A percentile compares a stretch with the other conserved stretches of the same genome.
Evolutionary conservation across 2,888 invertebrate genomes (phyloP).

Genomic region (Rosalia funebris): DNA sequence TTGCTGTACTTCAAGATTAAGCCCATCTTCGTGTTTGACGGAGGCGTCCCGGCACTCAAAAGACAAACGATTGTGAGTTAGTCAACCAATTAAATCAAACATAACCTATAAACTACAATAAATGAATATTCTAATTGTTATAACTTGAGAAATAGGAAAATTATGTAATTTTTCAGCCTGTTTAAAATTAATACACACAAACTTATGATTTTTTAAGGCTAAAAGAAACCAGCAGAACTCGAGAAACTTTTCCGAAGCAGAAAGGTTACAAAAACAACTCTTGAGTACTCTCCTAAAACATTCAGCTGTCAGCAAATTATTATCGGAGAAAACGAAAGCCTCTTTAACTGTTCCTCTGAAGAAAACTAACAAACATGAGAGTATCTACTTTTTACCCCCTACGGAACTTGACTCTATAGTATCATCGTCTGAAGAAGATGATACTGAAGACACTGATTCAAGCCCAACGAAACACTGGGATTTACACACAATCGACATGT

Average conservation of each 20-base stretch:
- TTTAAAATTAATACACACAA: no score
- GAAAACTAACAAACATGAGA: conserved; percentile 56
- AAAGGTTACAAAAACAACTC: conserved; percentile 78
- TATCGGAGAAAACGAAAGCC: conserved; percentile 67
- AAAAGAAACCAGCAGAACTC: conserved; percentile 79
- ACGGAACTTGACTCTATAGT: conserved; percentile 52
- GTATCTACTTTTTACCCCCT: conserved; percentile 76
- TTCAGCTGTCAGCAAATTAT: conserved; percentile 77
- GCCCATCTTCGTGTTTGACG: conserved; percentile 99
- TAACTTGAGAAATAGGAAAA: no score
- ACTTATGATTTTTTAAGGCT: conserved; percentile 72
- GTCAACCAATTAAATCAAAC: no score
- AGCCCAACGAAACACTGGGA: conserved; percentile 69
- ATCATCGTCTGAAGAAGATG: conserved; percentile 65
- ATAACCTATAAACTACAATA: conserved; percentile 13
- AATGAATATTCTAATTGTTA: no score
- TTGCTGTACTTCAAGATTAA: conserved; percentile 93
- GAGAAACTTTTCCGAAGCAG: conserved; percentile 76
- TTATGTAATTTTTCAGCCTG: no score
- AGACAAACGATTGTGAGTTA: conserved; percentile 88
- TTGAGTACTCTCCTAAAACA: conserved; percentile 80
- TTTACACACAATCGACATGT: conserved; percentile 82
- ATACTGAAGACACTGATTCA: conserved; percentile 45
- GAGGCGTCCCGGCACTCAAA: conserved; percentile 91
- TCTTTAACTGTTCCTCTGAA: conserved; percentile 58